phyloP scores from a whole-genome alignment of 2,797 vertebrate genomes.

The Centropyge bicolor region DNA sequence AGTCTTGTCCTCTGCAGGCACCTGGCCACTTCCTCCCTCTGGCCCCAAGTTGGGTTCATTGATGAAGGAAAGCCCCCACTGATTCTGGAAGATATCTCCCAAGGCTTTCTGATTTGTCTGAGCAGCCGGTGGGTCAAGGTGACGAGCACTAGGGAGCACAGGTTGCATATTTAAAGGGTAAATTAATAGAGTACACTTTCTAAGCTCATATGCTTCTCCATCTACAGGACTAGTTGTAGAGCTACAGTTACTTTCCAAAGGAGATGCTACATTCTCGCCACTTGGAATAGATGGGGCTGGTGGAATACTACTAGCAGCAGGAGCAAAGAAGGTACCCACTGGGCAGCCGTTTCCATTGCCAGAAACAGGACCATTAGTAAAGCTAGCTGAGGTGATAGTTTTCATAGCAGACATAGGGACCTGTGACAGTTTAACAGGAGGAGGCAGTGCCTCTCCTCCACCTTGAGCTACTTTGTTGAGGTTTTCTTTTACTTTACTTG shows the following conservation, averaged over 20 bases:
- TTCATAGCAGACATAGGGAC: slow-evolving; percentile 99
- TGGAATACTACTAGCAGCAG: slow-evolving; percentile 91
- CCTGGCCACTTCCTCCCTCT: slow-evolving; percentile 81
- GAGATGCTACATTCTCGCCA: slow-evolving; percentile 89
- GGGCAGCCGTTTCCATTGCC: slow-evolving; percentile 90
- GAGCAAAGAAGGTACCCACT: slow-evolving; percentile 90
- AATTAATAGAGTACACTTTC: slow-evolving; percentile 96
- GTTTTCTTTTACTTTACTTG: slow-evolving; percentile 99
- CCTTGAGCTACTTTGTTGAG: slow-evolving; percentile 97
- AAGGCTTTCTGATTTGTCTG: slow-evolving; percentile 96
- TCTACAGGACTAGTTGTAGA: slow-evolving; percentile 83
- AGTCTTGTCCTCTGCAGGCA: slow-evolving; percentile 82
- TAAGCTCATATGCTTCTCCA: slow-evolving; percentile 87
- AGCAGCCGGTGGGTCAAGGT: slow-evolving; percentile 84
- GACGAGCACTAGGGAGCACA: slow-evolving; percentile 90
- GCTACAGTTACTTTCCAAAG: slow-evolving; percentile 83
- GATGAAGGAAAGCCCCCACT: slow-evolving; percentile 99
- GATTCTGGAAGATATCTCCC: slow-evolving; percentile 99
- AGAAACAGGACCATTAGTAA: slow-evolving; percentile 94
- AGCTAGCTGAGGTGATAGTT: slow-evolving; percentile 96
- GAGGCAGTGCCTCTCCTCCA: slow-evolving; percentile 85
- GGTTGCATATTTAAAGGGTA: slow-evolving; percentile 99
- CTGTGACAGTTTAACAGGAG: slow-evolving; percentile 89
- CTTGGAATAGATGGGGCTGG: slow-evolving; percentile 84
- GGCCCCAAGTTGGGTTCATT: slow-evolving; percentile 94